Evolutionary conservation across 2,797 vertebrate genomes (phyloP).

Genomic region (Lycodopsis pacificus): DNA sequence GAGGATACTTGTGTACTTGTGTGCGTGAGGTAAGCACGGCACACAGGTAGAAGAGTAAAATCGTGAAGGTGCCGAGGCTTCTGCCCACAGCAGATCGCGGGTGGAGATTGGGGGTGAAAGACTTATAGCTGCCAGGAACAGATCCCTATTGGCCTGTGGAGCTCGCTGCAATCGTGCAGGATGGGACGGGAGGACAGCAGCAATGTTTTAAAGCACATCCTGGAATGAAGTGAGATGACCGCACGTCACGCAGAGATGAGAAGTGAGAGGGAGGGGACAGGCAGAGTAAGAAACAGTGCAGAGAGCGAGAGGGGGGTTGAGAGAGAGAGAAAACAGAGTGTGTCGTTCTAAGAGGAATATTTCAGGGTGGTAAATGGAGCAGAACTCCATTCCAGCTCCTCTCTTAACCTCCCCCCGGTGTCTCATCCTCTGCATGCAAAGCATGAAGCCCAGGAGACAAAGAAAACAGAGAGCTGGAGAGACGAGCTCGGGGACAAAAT

Average conservation of each 20-base stretch:
- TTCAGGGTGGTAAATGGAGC: slow-evolving; percentile 83
- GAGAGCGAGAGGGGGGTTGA: slow-evolving; percentile 54
- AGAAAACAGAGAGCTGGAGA: slow-evolving; percentile 62
- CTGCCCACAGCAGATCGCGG: slow-evolving; percentile 48
- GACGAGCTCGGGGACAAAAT: slow-evolving; percentile 62
- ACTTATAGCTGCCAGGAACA: slow-evolving; percentile 51
- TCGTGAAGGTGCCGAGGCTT: slow-evolving; percentile 44
- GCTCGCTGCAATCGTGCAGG: slow-evolving; percentile 64
- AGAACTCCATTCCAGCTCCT: slow-evolving; percentile 83
- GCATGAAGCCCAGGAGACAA: slow-evolving; percentile 76
- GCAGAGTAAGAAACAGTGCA: slow-evolving; percentile 60
- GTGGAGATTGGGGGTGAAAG: slow-evolving; percentile 49
- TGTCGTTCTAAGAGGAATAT: slow-evolving; percentile 81
- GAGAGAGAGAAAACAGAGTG: slow-evolving; percentile 75
- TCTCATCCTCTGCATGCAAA: slow-evolving; percentile 82
- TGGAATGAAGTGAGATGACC: slow-evolving; percentile 80
- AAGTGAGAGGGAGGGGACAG: slow-evolving; percentile 64
- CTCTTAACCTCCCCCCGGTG: slow-evolving; percentile 79
- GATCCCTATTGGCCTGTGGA: slow-evolving; percentile 53
- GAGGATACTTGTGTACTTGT: neutral
- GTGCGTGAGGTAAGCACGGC: slow-evolving; percentile 6
- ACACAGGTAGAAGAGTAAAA: slow-evolving; percentile 34
- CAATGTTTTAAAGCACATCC: slow-evolving; percentile 73
- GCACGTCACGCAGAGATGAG: slow-evolving; percentile 74
- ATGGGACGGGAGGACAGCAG: slow-evolving; percentile 70